phyloP scores from a whole-genome alignment of 2,797 vertebrate genomes.

The Otus scops region DNA sequence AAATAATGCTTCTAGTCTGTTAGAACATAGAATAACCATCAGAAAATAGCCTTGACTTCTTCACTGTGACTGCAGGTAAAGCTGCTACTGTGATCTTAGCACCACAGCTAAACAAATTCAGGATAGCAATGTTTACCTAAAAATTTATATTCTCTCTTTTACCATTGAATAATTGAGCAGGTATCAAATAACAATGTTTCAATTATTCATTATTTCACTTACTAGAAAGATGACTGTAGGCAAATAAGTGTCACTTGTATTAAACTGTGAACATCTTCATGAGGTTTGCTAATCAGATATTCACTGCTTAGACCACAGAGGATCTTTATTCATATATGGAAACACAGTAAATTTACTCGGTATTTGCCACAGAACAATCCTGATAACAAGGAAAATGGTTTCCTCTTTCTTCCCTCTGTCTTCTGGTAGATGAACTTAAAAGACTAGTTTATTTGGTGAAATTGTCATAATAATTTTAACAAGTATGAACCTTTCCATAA shows the following conservation, averaged over 20 bases:
- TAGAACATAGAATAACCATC: background rate
- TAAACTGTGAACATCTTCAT: constrained; percentile 35
- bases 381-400: background rate
- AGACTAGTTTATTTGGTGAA: background rate
- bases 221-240: constrained; percentile 63
- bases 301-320: background rate
- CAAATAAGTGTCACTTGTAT: constrained; percentile 65
- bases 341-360: background rate
- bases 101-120: constrained; percentile 51
- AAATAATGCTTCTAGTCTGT: background rate
- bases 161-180: constrained; percentile 71
- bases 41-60: background rate
- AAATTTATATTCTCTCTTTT: constrained; percentile 61
- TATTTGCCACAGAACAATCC: background rate
- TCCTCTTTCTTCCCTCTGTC: background rate
- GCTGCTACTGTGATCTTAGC: constrained; percentile 1
- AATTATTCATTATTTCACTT: constrained; percentile 77
- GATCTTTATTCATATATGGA: background rate
- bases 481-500: background rate
- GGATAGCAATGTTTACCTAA: constrained; percentile 59
- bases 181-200: constrained; percentile 69
- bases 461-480: background rate
- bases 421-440: background rate
- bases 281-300: constrained; percentile 27
- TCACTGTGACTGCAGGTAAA: background rate